Percentiles rank a stretch among this genome's conserved stretches.
These are phyloP conservation scores for Threskiornis aethiopicus DNA, from an alignment of 2,797 vertebrate species.

Conservation along the genomic window DNA sequence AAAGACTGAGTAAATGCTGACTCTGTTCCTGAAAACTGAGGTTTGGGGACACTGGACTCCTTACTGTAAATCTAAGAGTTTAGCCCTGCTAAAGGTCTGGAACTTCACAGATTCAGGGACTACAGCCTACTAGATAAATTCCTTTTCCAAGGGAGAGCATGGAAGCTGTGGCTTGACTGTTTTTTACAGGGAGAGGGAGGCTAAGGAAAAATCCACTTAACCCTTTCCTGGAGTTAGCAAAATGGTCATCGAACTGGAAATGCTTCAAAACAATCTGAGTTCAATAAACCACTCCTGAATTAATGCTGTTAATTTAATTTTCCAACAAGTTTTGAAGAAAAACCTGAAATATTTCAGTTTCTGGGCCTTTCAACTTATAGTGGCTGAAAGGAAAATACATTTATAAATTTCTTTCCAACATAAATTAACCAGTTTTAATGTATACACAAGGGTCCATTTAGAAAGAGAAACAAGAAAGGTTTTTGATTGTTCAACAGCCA, in stretches of 20 bases:
- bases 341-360: not conserved
- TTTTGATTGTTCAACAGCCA: not conserved
- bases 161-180: not conserved
- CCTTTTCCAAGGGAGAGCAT: not conserved
- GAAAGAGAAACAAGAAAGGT: not conserved
- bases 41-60: not conserved
- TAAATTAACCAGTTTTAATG: not conserved
- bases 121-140: not conserved
- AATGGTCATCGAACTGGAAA: not conserved
- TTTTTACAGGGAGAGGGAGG: not conserved
- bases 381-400: not conserved
- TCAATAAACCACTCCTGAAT: not conserved
- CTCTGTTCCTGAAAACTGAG: not conserved
- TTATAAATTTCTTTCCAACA: not conserved
- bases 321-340: not conserved
- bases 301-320: not conserved
- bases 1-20: not conserved
- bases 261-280: not conserved
- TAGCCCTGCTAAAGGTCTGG: not conserved
- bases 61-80: not conserved
- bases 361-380: not conserved
- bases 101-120: not conserved
- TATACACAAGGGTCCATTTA: not conserved
- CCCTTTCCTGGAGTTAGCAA: not conserved
- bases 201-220: not conserved